A percentile compares a stretch with the other conserved stretches of the same genome.
phyloP scores from a whole-genome alignment of 1,140 invertebrate genomes.

The Neodiprion virginianus region DNA sequence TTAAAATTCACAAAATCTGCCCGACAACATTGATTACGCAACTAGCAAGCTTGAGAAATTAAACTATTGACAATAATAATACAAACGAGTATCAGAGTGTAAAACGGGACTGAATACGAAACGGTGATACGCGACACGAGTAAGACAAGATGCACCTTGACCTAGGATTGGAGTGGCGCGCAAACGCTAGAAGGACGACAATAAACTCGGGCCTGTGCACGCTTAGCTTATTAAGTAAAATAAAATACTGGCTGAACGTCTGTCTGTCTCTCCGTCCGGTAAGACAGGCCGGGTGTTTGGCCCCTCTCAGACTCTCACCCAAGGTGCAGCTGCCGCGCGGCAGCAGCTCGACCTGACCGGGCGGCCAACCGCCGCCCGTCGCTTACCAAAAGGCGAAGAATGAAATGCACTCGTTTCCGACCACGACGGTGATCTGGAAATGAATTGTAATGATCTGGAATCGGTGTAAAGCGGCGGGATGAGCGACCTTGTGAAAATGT shows the following conservation, averaged over 20 bases:
- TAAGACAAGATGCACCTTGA: conserved; percentile 24
- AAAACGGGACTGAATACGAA: no score
- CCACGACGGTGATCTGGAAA: not conserved
- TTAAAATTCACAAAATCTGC: not conserved
- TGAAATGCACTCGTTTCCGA: not conserved
- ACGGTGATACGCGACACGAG: no score
- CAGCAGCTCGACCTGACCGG: conserved; percentile 12
- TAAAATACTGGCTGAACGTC: conserved; percentile 39
- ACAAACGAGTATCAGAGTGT: no score
- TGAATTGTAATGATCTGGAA: not conserved
- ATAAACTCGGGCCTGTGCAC: not conserved
- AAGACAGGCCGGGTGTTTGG: conserved; percentile 29
- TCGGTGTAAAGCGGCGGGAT: conserved; percentile 11
- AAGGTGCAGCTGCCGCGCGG: conserved; percentile 40
- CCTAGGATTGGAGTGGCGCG: conserved; percentile 21
- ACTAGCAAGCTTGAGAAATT: no score
- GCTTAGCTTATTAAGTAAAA: conserved; percentile 35
- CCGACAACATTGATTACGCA: not conserved
- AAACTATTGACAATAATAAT: no score
- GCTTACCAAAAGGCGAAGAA: conserved; percentile 25
- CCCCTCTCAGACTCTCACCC: conserved; percentile 22
- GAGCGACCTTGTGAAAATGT: conserved; percentile 8
- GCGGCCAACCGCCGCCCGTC: conserved; percentile 37
- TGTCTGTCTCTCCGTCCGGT: conserved; percentile 38
- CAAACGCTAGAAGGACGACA: not conserved